These are phyloP conservation scores for Callimorpha dominula DNA, from an alignment of 2,888 invertebrate species.

Conservation along the genomic window DNA sequence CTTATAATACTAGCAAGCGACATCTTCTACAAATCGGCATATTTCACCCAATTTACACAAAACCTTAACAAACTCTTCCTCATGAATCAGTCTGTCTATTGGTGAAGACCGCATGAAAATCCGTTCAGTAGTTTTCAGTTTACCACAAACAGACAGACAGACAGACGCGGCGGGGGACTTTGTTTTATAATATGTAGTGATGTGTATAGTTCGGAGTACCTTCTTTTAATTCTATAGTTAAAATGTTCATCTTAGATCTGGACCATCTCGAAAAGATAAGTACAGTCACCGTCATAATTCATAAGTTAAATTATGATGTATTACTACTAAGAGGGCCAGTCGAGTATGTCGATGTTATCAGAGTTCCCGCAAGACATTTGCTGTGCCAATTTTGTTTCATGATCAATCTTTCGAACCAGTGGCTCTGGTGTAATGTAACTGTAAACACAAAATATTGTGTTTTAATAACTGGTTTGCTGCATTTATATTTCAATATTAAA, in stretches of 20 bases:
- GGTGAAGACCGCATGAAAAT: too few relatives aligned
- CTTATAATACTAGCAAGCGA: too few relatives aligned
- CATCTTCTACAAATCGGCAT: too few relatives aligned
- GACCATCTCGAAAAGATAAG: neutral
- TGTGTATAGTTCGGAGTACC: too few relatives aligned
- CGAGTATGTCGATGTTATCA: slow-evolving; percentile 1
- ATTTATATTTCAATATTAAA: neutral
- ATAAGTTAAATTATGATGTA: slow-evolving; percentile 2
- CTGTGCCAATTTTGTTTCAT: slow-evolving; percentile 2
- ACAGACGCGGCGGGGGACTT: too few relatives aligned
- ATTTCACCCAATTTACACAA: too few relatives aligned
- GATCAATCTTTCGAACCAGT: slow-evolving; percentile 7
- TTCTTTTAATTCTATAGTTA: neutral
- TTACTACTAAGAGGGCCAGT: neutral
- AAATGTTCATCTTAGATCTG: neutral
- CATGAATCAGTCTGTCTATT: too few relatives aligned
- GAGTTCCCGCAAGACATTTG: slow-evolving; percentile 6
- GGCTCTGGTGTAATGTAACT: neutral
- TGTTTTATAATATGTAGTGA: too few relatives aligned
- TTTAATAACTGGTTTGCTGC: neutral
- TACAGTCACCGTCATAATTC: neutral
- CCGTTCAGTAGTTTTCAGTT: too few relatives aligned
- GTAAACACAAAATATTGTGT: neutral
- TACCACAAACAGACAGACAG: too few relatives aligned
- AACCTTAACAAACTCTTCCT: too few relatives aligned